phyloP scores from a whole-genome alignment of 2,797 vertebrate genomes.

The Oceanodroma leucorhoa region DNA sequence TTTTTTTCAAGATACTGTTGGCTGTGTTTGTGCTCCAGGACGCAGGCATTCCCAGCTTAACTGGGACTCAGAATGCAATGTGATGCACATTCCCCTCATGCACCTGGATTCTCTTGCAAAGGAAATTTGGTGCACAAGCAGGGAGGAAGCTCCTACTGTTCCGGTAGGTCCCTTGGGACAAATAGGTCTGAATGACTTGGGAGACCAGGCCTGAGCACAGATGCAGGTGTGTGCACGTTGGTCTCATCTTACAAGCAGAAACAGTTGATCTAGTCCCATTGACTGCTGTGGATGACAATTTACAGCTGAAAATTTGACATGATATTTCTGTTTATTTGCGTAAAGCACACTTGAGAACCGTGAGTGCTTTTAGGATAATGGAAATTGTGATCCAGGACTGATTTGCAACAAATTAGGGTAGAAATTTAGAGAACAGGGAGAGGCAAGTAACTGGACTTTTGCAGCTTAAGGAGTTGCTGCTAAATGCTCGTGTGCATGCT shows the following conservation, averaged over 20 bases:
- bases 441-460: not conserved
- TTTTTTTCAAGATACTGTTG: not conserved
- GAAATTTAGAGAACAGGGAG: not conserved
- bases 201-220: not conserved
- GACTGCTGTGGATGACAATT: not conserved
- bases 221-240: not conserved
- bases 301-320: not conserved
- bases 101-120: not conserved
- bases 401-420: not conserved
- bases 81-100: not conserved
- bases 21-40: not conserved
- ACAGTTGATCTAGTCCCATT: not conserved
- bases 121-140: not conserved
- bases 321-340: not conserved
- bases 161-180: not conserved
- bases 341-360: not conserved
- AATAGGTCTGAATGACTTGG: not conserved
- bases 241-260: not conserved
- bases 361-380: not conserved
- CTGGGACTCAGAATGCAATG: not conserved
- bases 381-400: not conserved
- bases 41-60: not conserved
- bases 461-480: not conserved
- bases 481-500: not conserved
- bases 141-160: not conserved